phyloP scores from a whole-genome alignment of 2,888 invertebrate genomes.

The Mythimna impura region DNA sequence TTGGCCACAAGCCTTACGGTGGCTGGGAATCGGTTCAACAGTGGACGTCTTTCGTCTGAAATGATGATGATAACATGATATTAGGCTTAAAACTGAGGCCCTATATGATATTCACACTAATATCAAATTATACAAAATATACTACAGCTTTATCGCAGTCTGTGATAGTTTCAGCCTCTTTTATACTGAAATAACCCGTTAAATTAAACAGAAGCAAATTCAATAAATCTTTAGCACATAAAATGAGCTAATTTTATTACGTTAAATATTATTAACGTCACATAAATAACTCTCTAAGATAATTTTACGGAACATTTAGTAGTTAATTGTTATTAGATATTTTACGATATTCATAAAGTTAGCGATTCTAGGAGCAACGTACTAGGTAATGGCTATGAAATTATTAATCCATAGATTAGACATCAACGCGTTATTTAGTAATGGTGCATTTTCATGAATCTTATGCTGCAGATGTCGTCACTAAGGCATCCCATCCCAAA shows the following conservation, averaged over 20 bases:
- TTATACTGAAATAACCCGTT: neutral
- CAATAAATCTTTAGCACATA: constrained; percentile 20
- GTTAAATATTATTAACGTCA: constrained; percentile 9
- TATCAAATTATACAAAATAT: neutral
- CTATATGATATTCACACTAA: neutral
- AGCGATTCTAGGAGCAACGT: neutral
- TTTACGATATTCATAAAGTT: constrained; percentile 23
- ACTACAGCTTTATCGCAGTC: neutral
- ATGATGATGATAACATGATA: neutral
- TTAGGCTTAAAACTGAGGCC: too few relatives aligned
- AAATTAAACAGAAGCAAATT: neutral
- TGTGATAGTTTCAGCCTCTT: neutral
- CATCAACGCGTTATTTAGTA: constrained; percentile 10
- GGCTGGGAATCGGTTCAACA: neutral
- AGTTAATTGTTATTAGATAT: constrained; percentile 16
- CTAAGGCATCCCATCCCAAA: too few relatives aligned
- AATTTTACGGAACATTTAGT: neutral
- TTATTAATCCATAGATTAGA: constrained; percentile 17
- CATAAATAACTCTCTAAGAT: constrained; percentile 21
- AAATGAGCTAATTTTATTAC: neutral
- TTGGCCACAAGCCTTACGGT: too few relatives aligned
- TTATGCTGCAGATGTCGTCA: too few relatives aligned
- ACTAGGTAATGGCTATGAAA: neutral
- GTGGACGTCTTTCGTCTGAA: neutral
- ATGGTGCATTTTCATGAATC: too few relatives aligned